Evolutionary conservation across 1,140 invertebrate species (phyloP).

Genomic region (Pogonus chalceus): DNA sequence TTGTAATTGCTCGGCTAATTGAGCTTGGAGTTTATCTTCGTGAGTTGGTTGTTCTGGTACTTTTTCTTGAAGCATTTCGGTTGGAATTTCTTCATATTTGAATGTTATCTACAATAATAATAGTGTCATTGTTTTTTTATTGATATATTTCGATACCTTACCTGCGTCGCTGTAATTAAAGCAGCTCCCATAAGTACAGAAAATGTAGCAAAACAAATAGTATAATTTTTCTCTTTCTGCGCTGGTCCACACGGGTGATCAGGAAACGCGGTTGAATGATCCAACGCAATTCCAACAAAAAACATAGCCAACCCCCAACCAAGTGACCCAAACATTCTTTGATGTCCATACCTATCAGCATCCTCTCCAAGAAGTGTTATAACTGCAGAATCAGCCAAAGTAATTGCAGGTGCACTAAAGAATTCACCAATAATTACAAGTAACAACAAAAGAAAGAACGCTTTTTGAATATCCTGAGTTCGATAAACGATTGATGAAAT

Average conservation of each 20-base stretch:
- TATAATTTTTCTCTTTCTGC: conserved; percentile 91
- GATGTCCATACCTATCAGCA: conserved; percentile 89
- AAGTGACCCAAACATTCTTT: conserved; percentile 96
- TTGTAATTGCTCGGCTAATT: conserved; percentile 69
- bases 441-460: conserved; percentile 87
- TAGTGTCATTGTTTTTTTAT: neutral
- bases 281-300: conserved; percentile 94
- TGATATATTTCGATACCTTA: conserved; percentile 35
- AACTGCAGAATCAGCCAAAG: conserved; percentile 90
- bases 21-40: conserved; percentile 69
- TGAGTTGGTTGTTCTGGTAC: conserved; percentile 37
- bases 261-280: conserved; percentile 86
- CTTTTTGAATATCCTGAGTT: conserved; percentile 83
- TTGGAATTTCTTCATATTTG: conserved; percentile 54
- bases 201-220: conserved; percentile 96
- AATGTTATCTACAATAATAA: conserved; percentile 50
- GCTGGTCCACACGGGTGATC: conserved; percentile 83
- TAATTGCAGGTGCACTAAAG: conserved; percentile 93
- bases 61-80: conserved; percentile 32
- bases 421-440: conserved; percentile 95
- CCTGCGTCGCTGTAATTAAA: conserved; percentile 82
- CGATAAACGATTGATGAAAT: conserved; percentile 90
- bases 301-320: conserved; percentile 99
- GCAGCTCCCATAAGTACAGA: conserved; percentile 94
- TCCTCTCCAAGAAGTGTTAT: conserved; percentile 85